phyloP scores from a whole-genome alignment of 1,140 invertebrate genomes.

The Drosophila baimaii region DNA sequence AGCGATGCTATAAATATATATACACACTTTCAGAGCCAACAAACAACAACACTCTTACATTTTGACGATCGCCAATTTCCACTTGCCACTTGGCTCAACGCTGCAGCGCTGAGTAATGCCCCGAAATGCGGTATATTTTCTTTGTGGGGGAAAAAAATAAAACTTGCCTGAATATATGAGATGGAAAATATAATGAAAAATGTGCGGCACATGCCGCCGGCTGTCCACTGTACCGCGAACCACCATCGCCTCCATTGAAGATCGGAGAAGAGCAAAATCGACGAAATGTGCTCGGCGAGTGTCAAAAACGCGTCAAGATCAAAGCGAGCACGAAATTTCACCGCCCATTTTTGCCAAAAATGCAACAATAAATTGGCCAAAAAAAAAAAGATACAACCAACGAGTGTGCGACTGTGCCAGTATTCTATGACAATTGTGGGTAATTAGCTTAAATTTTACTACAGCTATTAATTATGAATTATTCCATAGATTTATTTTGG shows the following conservation, averaged over 20 bases:
- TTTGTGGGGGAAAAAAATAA: conserved; percentile 21
- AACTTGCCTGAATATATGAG: conserved; percentile 26
- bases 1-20: conserved; percentile 50
- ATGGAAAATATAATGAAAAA: conserved; percentile 65
- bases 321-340: conserved; percentile 74
- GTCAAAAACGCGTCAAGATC: conserved; percentile 82
- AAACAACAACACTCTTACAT: conserved; percentile 23
- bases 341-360: conserved; percentile 72
- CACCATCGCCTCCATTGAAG: not conserved
- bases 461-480: not conserved
- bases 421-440: not conserved
- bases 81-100: conserved; percentile 33
- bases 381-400: no score
- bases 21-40: no score
- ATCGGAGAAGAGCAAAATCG: conserved; percentile 20
- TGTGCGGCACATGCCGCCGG: conserved; percentile 62
- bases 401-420: no score
- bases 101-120: conserved; percentile 72
- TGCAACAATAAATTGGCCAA: conserved; percentile 79
- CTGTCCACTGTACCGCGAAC: conserved; percentile 33
- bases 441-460: conserved; percentile 8
- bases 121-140: conserved; percentile 52
- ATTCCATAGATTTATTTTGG: no score
- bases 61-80: conserved; percentile 61
- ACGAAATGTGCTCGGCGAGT: conserved; percentile 59